Base-by-base conservation (phyloP, 2,888 invertebrate genomes). In the Antitype chi region DNA sequence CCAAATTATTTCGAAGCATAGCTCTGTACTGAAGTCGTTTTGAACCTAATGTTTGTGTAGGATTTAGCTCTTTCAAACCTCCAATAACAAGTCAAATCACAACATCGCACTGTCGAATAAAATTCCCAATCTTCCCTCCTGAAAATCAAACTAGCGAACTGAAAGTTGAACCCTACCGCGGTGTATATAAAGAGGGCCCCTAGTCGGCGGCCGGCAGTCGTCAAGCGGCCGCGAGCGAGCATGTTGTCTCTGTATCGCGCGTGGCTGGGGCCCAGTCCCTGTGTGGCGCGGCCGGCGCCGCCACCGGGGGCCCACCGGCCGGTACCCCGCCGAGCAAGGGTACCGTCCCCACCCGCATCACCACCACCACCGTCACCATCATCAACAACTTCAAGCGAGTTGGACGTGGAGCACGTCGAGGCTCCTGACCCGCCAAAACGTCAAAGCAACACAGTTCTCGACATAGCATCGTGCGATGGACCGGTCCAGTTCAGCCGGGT, bases 391-490 rank as follows among this genome's bases (percentile, higher is more conserved):
- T 96, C 96, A 52, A 96, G 96, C 90, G 96, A 96, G 78, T 87
- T 96, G 2, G 96, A 96, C 89, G 96, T 96, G 13, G 96, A 96
- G 69, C 90, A 92, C 55, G 92, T 96, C 74, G 96, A 96, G 66
- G 91, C 93, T 1, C 90, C 92, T 0, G 93, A 93, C 0, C 93
- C 93, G 0, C 91, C 92, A 5, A 89, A 90, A 66, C 88, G 85
- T 32, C 79, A 88, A 3, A 88, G 91, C 69, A 93, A 81, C 91
- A 97, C 98, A 0, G 97, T 99, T 2, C 95, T 98, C 80, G 99
- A 99, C 93, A 97, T 99, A n/a, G 99, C 99, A 0, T 98, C 98
- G 82, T 99, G 99, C 94, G 99, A 99, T 93, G 99, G 99, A 0
- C 99, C 99, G 0, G 99, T 99, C 0, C 97, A 98, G 47, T 96